Conservation (phyloP, 2,888 invertebrate species). For the Diaperis boleti region DNA sequence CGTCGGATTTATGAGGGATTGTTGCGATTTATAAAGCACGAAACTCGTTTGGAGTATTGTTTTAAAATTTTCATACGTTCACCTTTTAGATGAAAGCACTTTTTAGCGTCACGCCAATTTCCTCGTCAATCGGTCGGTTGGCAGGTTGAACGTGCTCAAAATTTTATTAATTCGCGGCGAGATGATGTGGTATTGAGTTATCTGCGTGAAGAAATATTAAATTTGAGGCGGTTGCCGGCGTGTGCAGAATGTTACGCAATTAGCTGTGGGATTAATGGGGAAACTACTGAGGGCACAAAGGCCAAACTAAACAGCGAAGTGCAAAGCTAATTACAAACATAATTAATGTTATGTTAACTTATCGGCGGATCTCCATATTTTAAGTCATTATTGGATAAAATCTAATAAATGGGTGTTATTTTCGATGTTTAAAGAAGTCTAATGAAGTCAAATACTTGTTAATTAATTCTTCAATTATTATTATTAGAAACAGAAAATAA, state of each 20-base stretch:
- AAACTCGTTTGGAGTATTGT: slow-evolving; percentile 24
- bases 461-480: no score
- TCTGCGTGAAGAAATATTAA: not conserved
- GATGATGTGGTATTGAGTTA: slow-evolving; percentile 20
- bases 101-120: slow-evolving; percentile 6
- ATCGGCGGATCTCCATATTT: no score
- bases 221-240: slow-evolving; percentile 3
- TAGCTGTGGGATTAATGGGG: slow-evolving; percentile 17
- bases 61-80: slow-evolving; percentile 34
- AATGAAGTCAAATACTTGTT: no score
- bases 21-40: slow-evolving; percentile 34
- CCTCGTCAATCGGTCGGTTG: slow-evolving; percentile 10
- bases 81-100: slow-evolving; percentile 23
- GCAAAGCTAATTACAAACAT: not conserved
- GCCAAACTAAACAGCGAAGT: not conserved
- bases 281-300: slow-evolving; percentile 1
- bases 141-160: slow-evolving; percentile 1
- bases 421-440: no score
- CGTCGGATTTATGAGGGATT: slow-evolving; percentile 34
- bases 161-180: slow-evolving; percentile 2
- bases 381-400: no score
- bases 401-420: no score
- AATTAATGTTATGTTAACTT: not conserved
- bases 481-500: no score
- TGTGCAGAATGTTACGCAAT: slow-evolving; percentile 13